Evolutionary conservation across 2,888 invertebrate species (phyloP), one percentile per base, ranked within the genome.

Genomic region (Tetranychus truncatus): DNA sequence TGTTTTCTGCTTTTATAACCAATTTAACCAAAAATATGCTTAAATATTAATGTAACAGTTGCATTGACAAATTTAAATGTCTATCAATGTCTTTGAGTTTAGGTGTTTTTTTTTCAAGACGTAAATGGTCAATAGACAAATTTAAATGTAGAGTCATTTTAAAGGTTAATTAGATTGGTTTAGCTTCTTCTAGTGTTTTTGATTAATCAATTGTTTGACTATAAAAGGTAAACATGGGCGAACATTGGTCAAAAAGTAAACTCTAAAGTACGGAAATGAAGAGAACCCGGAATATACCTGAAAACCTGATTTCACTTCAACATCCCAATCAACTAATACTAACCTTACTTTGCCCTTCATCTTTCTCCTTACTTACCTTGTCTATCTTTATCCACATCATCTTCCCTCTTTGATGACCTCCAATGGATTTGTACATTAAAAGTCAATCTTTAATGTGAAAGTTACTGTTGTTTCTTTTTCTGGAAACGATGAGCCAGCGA

Each of bases 351-450:
- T 55, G 55, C 55, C 55, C 55, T 55, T 55, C 55, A 55, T 55
- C 15, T 55, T 55, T 55, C 55, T 55, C 15, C 55, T 55, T 55
- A 15, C 15, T 15, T 55, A 55, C 15, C 55, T 55, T 55, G 9
- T 55, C 15, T 15, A 55, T 55, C 55, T 15, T 55, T 15, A 55
- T 55, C 55, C 9, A 7, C 55, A 55, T 55, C 55, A 9, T 55
- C 55, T 55, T 55, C 55, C 55, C 55, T 55, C 55, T 55, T 55
- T 55, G 55, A 55, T 55, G 55, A 55, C 55, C 55, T 55, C 55
- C 55, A 55, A 55, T 55, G 55, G 55, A 55, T 55, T 15, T 3
- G 9, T 34, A 34, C 34, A 34, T 34, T 34, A 34, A 34, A 9
- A 55, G 55, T 55, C 55, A 15, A 2, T 55, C 15, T 55, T 55